A percentile compares a stretch with the other conserved stretches of the same genome.
These are phyloP conservation scores for Peromyscus leucopus DNA, from an alignment of 2,113 vertebrate species.

Conservation along the genomic window DNA sequence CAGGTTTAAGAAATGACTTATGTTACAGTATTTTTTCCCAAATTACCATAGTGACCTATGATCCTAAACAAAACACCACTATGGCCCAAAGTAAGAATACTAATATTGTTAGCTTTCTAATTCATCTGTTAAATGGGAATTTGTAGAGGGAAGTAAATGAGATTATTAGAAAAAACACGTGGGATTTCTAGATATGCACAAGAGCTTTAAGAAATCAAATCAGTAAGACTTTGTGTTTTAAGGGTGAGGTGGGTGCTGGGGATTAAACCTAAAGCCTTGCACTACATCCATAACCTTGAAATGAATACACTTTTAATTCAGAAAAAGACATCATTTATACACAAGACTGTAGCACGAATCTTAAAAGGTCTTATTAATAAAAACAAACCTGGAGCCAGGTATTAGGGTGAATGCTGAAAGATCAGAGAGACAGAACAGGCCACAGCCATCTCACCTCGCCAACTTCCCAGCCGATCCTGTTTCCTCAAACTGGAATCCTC, in stretches of 20 bases:
- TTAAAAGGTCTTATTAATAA: no score
- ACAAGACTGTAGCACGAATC: neutral
- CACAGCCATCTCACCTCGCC: no score
- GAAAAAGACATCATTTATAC: constrained; percentile 1
- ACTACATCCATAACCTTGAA: neutral
- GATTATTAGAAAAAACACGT: constrained; percentile 43
- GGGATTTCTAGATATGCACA: neutral
- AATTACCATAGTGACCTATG: neutral
- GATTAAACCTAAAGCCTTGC: neutral
- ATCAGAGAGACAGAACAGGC: no score
- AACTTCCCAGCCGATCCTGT: no score
- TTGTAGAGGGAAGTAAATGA: constrained; percentile 29
- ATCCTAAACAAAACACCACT: constrained; percentile 25
- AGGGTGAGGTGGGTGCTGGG: neutral
- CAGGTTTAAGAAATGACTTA: constrained; percentile 31
- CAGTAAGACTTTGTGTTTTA: neutral
- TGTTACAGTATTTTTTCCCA: constrained; percentile 7
- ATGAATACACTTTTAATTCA: constrained; percentile 10
- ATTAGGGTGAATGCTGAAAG: no score
- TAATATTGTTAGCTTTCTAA: constrained; percentile 47
- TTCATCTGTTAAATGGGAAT: neutral
- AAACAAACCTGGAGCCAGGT: no score
- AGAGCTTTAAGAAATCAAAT: neutral
- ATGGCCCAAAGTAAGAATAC: neutral
- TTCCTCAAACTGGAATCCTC: no score